Evolutionary conservation across 2,113 vertebrate genomes (phyloP).

Genomic region (Oryctolagus cuniculus): DNA sequence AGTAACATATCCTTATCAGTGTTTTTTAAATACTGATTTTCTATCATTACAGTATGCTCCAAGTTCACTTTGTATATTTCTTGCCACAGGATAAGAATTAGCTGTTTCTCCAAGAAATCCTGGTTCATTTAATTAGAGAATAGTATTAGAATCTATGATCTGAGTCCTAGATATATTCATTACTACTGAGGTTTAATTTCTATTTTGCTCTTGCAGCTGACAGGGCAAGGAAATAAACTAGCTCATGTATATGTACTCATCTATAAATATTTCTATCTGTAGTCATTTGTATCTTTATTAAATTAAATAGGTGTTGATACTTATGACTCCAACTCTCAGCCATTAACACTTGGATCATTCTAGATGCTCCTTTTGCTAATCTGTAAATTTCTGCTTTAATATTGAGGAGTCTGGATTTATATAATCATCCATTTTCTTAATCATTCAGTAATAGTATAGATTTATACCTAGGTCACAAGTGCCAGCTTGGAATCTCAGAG

Average conservation of each 20-base stretch:
- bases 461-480: neutral
- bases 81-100: too few relatives aligned
- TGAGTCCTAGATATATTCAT: neutral
- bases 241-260: neutral
- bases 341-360: neutral
- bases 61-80: neutral
- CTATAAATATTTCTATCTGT: neutral
- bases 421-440: neutral
- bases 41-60: neutral
- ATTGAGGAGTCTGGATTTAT: neutral
- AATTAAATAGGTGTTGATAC: neutral
- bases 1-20: neutral
- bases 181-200: neutral
- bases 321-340: neutral
- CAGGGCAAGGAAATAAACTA: neutral
- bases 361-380: neutral
- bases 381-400: neutral
- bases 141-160: neutral
- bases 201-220: neutral
- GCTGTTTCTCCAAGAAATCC: neutral
- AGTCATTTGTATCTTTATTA: neutral
- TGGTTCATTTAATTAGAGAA: neutral
- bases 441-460: neutral
- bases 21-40: neutral
- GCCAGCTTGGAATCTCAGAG: too few relatives aligned